Evolutionary conservation across 2,888 invertebrate genomes (phyloP), one percentile per base, ranked within the genome.

Genomic region (Gymnocheta viridis): DNA sequence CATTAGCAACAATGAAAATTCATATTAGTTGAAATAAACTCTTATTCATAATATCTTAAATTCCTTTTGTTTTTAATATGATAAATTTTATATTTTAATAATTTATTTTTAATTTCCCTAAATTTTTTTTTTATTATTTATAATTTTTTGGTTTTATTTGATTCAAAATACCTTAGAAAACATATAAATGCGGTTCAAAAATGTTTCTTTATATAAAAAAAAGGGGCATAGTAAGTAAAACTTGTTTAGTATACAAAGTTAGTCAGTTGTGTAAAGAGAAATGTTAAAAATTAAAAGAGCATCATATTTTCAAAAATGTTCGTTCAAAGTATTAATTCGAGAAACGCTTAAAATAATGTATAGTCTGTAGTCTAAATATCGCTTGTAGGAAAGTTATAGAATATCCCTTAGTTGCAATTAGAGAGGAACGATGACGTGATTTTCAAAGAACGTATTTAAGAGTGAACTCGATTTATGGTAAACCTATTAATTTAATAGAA

Each of bases 1-100:
- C 87, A 87, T 87, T 85, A 88, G 87, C 88, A 87, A 87, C 87
- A 88, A 82, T 87, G 72, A 76, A 66, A 70, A 56, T 44, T 76
- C 54, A 51, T 47, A 35, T 66, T 17, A 54, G n/a, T 56, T 62
- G 7, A 62, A 47, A 81, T 69, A 76, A 44, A 66, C 64, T 62
- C 12, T 22, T 38, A 24, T n/a, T n/a, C n/a, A n/a, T 64, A 29
- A 44, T 64, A 27, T 47, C 9, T 67, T 41, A 62, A 74, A 79
- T 49, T 76, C 60, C 32, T 70, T 51, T 56, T 56, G 29, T 12
- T 56, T 73, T 66, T 66, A 60, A 54, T n/a, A 82, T 83, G 41
- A 54, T 86, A 58, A 69, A 49, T 60, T 76, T 22, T 49, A 54
- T 81, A 41, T 73, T 80, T 76, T 60, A 64, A 70, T 77, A 73